Conservation (phyloP, 1,140 invertebrate genomes). For the Oedothorax gibbosus region DNA sequence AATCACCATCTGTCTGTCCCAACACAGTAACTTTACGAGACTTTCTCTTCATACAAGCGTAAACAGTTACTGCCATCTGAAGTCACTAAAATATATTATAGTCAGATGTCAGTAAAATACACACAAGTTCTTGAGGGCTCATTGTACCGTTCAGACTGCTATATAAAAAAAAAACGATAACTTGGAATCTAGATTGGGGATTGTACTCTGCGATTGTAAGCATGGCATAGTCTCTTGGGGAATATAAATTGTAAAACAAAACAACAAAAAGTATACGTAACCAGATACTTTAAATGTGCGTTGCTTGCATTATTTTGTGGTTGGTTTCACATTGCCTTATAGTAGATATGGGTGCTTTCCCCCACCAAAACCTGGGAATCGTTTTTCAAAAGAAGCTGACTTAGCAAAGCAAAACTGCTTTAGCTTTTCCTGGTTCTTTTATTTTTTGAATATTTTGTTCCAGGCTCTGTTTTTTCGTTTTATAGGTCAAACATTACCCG, state of each 20-base stretch:
- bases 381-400: neutral
- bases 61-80: neutral
- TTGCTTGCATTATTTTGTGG: conserved; percentile 20
- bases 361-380: neutral
- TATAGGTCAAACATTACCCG: conserved; percentile 25
- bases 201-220: too few relatives aligned
- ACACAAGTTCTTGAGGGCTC: neutral
- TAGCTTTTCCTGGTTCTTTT: conserved; percentile 15
- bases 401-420: conserved; percentile 1
- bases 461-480: neutral
- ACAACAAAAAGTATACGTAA: conserved; percentile 7
- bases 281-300: neutral
- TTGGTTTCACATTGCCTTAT: neutral
- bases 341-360: neutral
- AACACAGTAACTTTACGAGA: conserved; percentile 9
- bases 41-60: neutral
- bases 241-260: conserved; percentile 9
- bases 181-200: neutral
- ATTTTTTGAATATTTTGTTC: neutral
- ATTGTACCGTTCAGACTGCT: neutral
- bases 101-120: neutral
- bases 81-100: too few relatives aligned
- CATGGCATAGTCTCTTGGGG: neutral
- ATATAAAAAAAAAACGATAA: too few relatives aligned
- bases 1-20: too few relatives aligned